Base-by-base conservation (phyloP, 2,888 invertebrate genomes). In the Platycheirus rosarum region DNA sequence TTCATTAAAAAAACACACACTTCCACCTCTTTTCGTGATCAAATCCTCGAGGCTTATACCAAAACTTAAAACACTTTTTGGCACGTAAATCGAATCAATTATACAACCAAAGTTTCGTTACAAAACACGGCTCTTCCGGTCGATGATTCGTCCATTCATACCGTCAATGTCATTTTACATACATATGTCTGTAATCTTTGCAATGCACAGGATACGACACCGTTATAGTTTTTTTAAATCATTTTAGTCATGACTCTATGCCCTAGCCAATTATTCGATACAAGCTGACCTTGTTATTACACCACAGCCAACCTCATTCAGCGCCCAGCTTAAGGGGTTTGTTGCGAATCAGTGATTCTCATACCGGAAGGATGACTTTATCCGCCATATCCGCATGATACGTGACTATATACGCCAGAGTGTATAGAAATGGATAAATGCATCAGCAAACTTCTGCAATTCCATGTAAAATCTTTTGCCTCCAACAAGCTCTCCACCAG, bases 361-460 rank as follows among this genome's bases (percentile, higher is more conserved):
- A 71, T 35, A 76, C 71, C 71, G 82, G 71, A 76, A 76, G 71
- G 66, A 82, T 66, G 82, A 82, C 82, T 71, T 71, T 71, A 82
- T 82, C 66, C 76, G 60, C 48, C 66, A 63, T 76, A 76, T 76
- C 82, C 82, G 62, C 29, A 48, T 14, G 68, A 49, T 62, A 76
- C 76, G 82, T 82, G 82, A 76, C 80, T 70, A 60, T 70, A 18
- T 75, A 44, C 40, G 37, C 20, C 37, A 14, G 29, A 60, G 40
- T 37, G 26, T 60, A 74, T 65, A 37, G 69, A 29, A 51, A 32
- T 40, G 26, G 62, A 49, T 57, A 51, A 57, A 65, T 60, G 79
- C 71, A 82, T 76, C 70, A 55, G 76, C 42, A 76, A 71, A 70
- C 60, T 62, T 76, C 16, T 44, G 18, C 18, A 23, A 13, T n/a